Evolutionary conservation across 2,888 invertebrate genomes (phyloP).

Genomic region (Plagiodera versicolora): DNA sequence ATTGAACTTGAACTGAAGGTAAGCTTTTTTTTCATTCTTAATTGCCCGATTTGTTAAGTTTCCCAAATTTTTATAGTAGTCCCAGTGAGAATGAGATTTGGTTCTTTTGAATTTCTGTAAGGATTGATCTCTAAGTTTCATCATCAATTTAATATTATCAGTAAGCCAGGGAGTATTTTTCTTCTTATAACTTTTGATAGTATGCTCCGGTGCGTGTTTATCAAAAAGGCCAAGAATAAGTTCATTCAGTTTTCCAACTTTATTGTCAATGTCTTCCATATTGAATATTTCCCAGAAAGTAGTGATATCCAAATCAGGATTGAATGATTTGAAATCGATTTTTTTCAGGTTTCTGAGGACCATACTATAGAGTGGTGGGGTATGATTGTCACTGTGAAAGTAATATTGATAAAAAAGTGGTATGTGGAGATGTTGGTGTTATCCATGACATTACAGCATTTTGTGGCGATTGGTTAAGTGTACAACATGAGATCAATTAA

Average conservation of each 20-base stretch:
- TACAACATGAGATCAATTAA: background rate
- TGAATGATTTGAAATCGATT: conserved; percentile 3
- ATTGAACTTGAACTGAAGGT: conserved; percentile 1
- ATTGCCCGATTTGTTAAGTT: conserved; percentile 9
- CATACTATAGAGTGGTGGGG: background rate
- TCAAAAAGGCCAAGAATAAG: conserved; percentile 3
- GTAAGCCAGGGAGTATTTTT: conserved; percentile 5
- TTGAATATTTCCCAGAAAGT: conserved; percentile 1
- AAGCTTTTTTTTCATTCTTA: conserved; percentile 9
- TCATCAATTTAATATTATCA: conserved; percentile 5
- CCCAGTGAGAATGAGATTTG: conserved; percentile 4
- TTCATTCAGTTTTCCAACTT: conserved; percentile 2
- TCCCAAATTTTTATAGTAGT: conserved; percentile 8
- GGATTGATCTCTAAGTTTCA: conserved; percentile 12
- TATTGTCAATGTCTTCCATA: background rate
- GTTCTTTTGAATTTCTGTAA: conserved; percentile 12
- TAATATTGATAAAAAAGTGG: background rate
- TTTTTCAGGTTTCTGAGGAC: conserved; percentile 4
- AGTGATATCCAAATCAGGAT: conserved; percentile 2
- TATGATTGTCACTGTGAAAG: conserved; percentile 5
- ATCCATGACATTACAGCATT: background rate
- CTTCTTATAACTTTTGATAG: background rate
- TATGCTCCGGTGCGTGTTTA: conserved; percentile 6
- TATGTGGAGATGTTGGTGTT: background rate
- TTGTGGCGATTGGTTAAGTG: background rate